Evolutionary conservation across 2,888 invertebrate species (phyloP), one percentile per base, ranked within the genome.

Genomic region (Abscondita cerata): DNA sequence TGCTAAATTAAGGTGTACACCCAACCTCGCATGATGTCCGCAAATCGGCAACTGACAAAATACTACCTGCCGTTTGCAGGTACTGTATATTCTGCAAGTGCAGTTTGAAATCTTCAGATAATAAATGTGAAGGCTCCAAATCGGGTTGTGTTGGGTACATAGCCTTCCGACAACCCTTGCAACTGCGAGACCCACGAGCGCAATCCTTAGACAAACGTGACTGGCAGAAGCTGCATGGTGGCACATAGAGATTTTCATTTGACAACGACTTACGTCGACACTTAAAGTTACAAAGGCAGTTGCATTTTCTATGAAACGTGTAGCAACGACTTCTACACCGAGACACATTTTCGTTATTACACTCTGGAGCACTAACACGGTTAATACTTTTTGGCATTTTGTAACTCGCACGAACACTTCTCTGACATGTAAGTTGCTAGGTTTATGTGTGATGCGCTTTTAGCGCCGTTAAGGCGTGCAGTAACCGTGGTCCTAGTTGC

Each of bases 61-160:
- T 81, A 69, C 88, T 89, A 0, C 89, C 86, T 0, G 89, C 89
- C 65, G 88, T 90, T 69, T 90, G 89, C 5, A 90, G 74, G 75
- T 89, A 87, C 71, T 90, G 89, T 78, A 90, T 87, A 72, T 89
- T 89, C 16, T 89, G 89, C 65, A 90, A 78, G 74, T 90, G 90
- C 60, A 88, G 77, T 71, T 89, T 85, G 66, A 90, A 90, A 72
- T 90, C 90, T 74, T 89, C 89, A 0, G 88, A 88, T 0, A 90
- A 72, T 0, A 89, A 85, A 64, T 88, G 88, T 0, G 89, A 87
- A 83, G 75, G 86, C 84, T 71, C 86, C 77, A 84, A 2, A 83
- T 84, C 78, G 68, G 82, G 75, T 57, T 80, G 79, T 41, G 79
- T 62, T 2, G 80, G 78, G 70, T 78, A 80, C 59, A 73, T 75